A percentile compares a stretch with the other conserved stretches of the same genome.
Conservation (phyloP, 2,113 vertebrate species). For the Xenus cinereus region DNA sequence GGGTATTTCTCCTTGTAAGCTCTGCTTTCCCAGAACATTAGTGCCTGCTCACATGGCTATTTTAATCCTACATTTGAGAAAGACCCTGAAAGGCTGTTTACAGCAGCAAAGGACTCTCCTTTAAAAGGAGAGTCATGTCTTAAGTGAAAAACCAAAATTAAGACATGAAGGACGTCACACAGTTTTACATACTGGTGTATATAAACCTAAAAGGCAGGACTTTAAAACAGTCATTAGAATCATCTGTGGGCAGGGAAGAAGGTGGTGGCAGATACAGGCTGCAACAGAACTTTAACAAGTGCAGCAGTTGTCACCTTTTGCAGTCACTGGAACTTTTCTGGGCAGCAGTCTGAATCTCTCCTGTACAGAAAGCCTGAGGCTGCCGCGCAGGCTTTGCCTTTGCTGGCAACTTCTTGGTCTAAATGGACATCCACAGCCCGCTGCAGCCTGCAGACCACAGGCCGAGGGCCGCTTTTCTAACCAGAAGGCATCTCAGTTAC, state of each 20-base stretch:
- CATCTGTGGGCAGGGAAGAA: neutral
- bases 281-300: neutral
- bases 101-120: neutral
- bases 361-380: neutral
- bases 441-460: neutral
- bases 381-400: neutral
- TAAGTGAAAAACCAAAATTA: neutral
- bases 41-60: neutral
- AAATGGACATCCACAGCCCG: accelerated
- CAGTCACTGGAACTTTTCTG: too few relatives aligned
- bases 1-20: neutral
- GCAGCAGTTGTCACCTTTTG: neutral
- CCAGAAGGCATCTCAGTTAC: neutral
- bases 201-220: neutral
- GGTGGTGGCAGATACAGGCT: neutral
- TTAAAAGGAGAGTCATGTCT: neutral
- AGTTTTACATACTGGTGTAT: neutral
- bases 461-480: neutral
- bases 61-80: neutral
- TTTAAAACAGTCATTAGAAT: neutral
- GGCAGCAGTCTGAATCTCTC: neutral
- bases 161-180: neutral
- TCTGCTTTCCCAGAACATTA: neutral
- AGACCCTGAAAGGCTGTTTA: neutral
- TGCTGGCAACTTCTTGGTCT: neutral